Conservation (phyloP, 1,140 invertebrate genomes). For the Mercenaria mercenaria region DNA sequence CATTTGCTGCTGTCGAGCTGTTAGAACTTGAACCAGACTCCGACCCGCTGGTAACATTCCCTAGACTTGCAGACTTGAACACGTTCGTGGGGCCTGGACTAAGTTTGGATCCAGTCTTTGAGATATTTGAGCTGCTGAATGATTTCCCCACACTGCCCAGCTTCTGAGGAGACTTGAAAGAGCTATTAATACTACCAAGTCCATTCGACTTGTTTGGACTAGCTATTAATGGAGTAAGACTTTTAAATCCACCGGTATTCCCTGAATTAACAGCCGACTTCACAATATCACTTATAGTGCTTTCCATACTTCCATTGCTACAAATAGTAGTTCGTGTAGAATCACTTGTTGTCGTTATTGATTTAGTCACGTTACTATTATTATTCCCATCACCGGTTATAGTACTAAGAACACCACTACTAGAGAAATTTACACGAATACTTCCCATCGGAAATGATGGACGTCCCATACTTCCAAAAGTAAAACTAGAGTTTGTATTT, state of each 20-base stretch:
- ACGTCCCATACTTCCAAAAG: conserved; percentile 41
- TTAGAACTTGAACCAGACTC: background rate
- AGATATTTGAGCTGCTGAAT: conserved; percentile 41
- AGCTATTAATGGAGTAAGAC: conserved; percentile 45
- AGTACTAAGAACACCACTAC: conserved; percentile 38
- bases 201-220: conserved; percentile 45
- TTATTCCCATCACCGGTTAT: conserved; percentile 27
- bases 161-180: conserved; percentile 54
- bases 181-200: conserved; percentile 31
- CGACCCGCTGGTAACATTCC: conserved; percentile 4
- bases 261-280: conserved; percentile 59
- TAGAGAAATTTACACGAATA: conserved; percentile 57
- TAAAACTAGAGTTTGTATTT: conserved; percentile 62
- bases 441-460: conserved; percentile 43
- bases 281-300: conserved; percentile 64
- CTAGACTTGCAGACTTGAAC: conserved; percentile 18
- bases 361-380: conserved; percentile 1
- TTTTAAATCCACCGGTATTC: conserved; percentile 62
- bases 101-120: conserved; percentile 58
- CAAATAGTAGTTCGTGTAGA: conserved; percentile 37
- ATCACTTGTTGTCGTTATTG: background rate
- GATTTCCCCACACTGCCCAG: conserved; percentile 58
- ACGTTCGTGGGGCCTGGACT: background rate
- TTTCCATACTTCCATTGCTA: conserved; percentile 60
- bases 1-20: conserved; percentile 58